Evolutionary conservation across 2,888 invertebrate genomes (phyloP).

Genomic region (Pyrgus malvae): DNA sequence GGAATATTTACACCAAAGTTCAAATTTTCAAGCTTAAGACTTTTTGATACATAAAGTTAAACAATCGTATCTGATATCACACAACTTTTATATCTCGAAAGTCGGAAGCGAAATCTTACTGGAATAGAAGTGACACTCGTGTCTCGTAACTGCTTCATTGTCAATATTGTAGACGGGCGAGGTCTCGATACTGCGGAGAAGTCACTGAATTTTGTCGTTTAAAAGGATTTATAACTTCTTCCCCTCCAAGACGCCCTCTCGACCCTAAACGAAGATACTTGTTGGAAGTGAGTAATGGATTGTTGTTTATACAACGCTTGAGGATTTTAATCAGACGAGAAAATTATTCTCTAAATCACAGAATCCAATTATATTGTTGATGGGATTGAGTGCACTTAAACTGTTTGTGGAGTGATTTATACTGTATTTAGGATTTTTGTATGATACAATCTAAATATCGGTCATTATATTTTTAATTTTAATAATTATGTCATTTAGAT

Average conservation of each 20-base stretch:
- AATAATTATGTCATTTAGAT: too few species aligned
- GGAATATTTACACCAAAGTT: too few species aligned
- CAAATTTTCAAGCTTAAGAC: too few species aligned
- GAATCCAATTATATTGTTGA: constrained; percentile 58
- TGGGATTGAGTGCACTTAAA: constrained; percentile 46
- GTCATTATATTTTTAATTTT: too few species aligned
- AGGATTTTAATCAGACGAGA: constrained; percentile 44
- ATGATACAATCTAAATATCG: too few species aligned
- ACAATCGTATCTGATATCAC: too few species aligned
- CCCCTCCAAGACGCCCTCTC: constrained; percentile 11
- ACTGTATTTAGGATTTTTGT: background rate
- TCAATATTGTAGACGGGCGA: too few species aligned
- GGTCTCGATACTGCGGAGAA: constrained; percentile 11
- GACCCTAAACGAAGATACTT: constrained; percentile 19
- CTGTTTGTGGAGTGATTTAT: constrained; percentile 33
- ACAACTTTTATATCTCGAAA: too few species aligned
- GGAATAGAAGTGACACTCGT: constrained; percentile 15
- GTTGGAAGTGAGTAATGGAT: constrained; percentile 20
- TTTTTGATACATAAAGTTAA: too few species aligned
- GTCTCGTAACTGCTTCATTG: constrained; percentile 14
- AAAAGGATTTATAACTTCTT: constrained; percentile 29
- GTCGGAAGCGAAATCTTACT: too few species aligned
- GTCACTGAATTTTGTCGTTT: constrained; percentile 27
- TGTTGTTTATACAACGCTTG: constrained; percentile 19
- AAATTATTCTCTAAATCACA: constrained; percentile 48